Evolutionary conservation across 2,113 vertebrate genomes (phyloP), one percentile per base, ranked within the genome.

Genomic region (Amblyornis subalaris): DNA sequence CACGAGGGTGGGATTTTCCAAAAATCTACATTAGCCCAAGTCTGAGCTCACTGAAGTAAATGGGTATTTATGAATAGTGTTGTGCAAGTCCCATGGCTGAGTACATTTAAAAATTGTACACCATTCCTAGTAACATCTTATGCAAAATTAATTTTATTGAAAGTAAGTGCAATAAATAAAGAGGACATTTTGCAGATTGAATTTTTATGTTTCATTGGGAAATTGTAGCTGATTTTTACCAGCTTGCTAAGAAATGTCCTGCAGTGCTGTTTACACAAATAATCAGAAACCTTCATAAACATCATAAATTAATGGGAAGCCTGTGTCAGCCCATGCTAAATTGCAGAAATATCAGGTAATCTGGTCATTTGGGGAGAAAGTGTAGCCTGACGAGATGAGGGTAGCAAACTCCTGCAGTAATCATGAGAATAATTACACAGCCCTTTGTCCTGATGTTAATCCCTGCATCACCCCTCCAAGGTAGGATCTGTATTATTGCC

Each of bases 371-470:
- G 16, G 53, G 44, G 72, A 72, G 75, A 74, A 86, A 60, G 69
- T 48, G 53, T 57, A 74, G 48, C 40, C 71, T 57, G 48, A 45
- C 6, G 26, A 77, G 53, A 45, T 51, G 54, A 67, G 42, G 55
- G 47, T 77, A 83, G 57, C 40, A 72, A 77, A 64, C 54, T 33
- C 6, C 1, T 48, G 40, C 3, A 6, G n/a, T 70, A 88, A 80
- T 71, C 9, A 40, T 67, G 47, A 69, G 54, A 85, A 73, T 90
- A 93, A 95, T 87, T 89, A 64, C 61, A 45, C 48, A 81, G 53
- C 28, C 33, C 55, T 90, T 90, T 96, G 90, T 95, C 88, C 72
- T 64, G 69, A 70, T 42, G 45, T 78, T 91, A 96, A 96, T 94
- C 77, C 91, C 38, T 1, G 0, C 81, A 89, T 91, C 94, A 64